Percentiles rank a stretch among this genome's conserved stretches.
Conservation (phyloP, 2,113 vertebrate species). For the Okapia johnstoni region DNA sequence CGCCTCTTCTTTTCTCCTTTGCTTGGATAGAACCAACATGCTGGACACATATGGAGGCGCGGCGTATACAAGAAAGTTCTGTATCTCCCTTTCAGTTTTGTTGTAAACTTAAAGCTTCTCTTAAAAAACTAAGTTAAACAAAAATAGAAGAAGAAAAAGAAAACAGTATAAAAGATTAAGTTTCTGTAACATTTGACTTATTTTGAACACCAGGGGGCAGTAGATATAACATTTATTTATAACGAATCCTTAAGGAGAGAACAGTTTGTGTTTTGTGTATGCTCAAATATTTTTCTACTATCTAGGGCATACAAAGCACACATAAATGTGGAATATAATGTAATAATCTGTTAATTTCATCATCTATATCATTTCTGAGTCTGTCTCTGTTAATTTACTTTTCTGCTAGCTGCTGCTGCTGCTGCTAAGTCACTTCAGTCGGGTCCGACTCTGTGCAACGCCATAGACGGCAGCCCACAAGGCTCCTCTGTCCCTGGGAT, state of each 20-base stretch:
- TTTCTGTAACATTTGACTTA: not conserved
- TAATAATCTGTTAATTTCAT: not conserved
- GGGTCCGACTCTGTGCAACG: too few relatives aligned
- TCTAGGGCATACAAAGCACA: not conserved
- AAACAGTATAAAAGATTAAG: not conserved
- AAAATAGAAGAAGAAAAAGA: not conserved
- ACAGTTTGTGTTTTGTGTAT: not conserved
- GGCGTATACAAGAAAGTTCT: not conserved
- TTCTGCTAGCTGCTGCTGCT: not conserved
- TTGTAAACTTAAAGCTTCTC: not conserved
- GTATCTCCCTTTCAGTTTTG: not conserved
- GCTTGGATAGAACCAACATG: not conserved
- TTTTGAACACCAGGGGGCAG: conserved; percentile 62
- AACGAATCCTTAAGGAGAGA: not conserved
- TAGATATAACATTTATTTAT: not conserved
- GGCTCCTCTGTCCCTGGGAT: too few relatives aligned
- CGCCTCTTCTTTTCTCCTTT: not conserved
- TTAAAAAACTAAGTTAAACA: not conserved
- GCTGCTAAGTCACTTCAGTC: too few relatives aligned
- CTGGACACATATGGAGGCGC: not conserved
- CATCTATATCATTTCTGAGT: not conserved
- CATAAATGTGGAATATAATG: not conserved
- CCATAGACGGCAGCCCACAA: too few relatives aligned
- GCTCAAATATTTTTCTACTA: not conserved
- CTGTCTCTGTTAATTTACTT: not conserved